A percentile compares a stretch with the other conserved stretches of the same genome.
These are phyloP conservation scores for Podotricha telesiphe DNA, from an alignment of 2,888 invertebrate genomes.

Conservation along the genomic window DNA sequence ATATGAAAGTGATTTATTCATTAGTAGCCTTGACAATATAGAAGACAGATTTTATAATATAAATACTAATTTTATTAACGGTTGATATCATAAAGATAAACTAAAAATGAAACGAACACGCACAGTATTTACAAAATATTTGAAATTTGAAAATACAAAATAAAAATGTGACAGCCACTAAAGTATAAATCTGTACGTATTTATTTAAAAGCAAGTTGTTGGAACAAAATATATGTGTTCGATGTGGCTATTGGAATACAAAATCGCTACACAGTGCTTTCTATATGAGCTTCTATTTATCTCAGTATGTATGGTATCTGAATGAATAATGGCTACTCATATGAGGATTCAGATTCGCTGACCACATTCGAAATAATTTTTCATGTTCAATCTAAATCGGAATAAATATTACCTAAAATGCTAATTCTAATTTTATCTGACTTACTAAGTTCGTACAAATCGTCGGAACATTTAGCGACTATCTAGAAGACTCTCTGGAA, in stretches of 20 bases:
- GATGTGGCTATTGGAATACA: slow-evolving; percentile 22
- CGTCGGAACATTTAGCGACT: too few species aligned
- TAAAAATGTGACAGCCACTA: slow-evolving; percentile 15
- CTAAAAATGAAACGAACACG: not conserved
- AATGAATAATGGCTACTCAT: slow-evolving; percentile 38
- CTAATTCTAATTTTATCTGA: too few species aligned
- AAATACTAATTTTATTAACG: too few species aligned
- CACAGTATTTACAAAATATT: slow-evolving; percentile 8
- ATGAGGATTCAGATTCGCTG: slow-evolving; percentile 25
- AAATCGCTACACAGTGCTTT: slow-evolving; percentile 13
- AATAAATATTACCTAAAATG: slow-evolving; percentile 7
- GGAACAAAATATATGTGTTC: slow-evolving; percentile 21
- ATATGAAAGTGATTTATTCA: too few species aligned
- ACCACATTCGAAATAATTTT: slow-evolving; percentile 33
- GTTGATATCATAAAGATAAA: too few species aligned
- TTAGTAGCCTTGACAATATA: too few species aligned
- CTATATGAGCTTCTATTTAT: slow-evolving; percentile 31
- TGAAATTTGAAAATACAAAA: slow-evolving; percentile 7
- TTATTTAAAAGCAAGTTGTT: slow-evolving; percentile 17
- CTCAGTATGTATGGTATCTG: slow-evolving; percentile 24
- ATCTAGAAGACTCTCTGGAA: too few species aligned
- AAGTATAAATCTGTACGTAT: slow-evolving; percentile 10
- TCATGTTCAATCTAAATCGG: slow-evolving; percentile 12
- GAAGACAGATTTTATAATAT: too few species aligned
- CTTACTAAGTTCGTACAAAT: too few species aligned